phyloP scores from a whole-genome alignment of 2,888 invertebrate genomes.

The Tipula helvola region DNA sequence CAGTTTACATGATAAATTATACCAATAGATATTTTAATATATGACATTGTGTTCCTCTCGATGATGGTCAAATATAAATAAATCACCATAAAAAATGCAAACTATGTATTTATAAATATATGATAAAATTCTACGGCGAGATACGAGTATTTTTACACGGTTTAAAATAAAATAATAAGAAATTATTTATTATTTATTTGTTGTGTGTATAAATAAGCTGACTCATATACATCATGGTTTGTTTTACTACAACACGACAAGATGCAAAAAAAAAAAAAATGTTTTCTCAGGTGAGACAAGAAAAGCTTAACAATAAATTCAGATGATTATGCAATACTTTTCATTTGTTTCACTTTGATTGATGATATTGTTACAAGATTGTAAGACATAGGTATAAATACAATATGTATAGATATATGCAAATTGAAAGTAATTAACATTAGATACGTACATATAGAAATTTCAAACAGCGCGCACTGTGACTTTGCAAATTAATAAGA shows the following conservation, averaged over 20 bases:
- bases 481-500: not conserved
- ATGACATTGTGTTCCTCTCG: not conserved
- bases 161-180: not conserved
- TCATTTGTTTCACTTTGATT: not conserved
- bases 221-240: not conserved
- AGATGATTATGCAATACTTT: not conserved
- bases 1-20: not conserved
- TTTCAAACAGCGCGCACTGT: not conserved
- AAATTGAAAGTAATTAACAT: not conserved
- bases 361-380: not conserved
- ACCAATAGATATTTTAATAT: not conserved
- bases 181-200: not conserved
- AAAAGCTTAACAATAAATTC: not conserved
- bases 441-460: not conserved
- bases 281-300: slow-evolving; percentile 4
- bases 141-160: not conserved
- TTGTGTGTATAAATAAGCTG: not conserved
- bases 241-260: not conserved
- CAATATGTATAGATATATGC: not conserved
- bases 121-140: not conserved
- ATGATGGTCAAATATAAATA: not conserved
- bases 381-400: not conserved
- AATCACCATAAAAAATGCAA: not conserved
- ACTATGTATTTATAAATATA: not conserved
- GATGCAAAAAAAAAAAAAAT: not conserved